These are phyloP conservation scores for Norana najaformis DNA, from an alignment of 2,888 invertebrate genomes.

Conservation along the genomic window DNA sequence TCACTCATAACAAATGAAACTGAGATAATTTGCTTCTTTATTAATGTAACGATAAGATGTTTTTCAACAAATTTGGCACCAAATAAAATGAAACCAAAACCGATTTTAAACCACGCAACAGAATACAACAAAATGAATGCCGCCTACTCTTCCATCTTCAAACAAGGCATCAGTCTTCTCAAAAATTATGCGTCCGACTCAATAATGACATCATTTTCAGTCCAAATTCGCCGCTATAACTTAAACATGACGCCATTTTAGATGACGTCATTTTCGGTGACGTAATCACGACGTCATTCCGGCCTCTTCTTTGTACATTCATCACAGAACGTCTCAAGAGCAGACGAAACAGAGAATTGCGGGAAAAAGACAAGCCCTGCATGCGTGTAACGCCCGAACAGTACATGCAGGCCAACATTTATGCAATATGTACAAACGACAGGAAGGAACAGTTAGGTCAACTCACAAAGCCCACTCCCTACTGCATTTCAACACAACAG, in stretches of 20 bases:
- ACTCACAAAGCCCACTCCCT: neutral
- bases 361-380: neutral
- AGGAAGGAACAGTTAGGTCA: neutral
- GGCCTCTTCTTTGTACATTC: too few species aligned
- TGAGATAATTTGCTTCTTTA: neutral
- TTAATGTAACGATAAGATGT: slow-evolving; percentile 13
- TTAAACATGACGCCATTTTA: neutral
- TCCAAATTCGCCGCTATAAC: too few species aligned
- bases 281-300: neutral
- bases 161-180: neutral
- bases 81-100: neutral
- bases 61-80: neutral
- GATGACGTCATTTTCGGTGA: neutral
- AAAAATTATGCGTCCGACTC: too few species aligned
- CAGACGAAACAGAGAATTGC: neutral
- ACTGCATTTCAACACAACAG: neutral
- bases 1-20: neutral
- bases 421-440: neutral
- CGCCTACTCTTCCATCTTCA: neutral
- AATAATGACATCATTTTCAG: neutral
- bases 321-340: neutral
- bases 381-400: neutral
- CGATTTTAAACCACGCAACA: slow-evolving; percentile 7
- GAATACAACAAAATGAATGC: neutral
- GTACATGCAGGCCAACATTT: neutral